Evolutionary conservation across 2,888 invertebrate species (phyloP), one percentile per base, ranked within the genome.

Genomic region (Ichneumon xanthorius): DNA sequence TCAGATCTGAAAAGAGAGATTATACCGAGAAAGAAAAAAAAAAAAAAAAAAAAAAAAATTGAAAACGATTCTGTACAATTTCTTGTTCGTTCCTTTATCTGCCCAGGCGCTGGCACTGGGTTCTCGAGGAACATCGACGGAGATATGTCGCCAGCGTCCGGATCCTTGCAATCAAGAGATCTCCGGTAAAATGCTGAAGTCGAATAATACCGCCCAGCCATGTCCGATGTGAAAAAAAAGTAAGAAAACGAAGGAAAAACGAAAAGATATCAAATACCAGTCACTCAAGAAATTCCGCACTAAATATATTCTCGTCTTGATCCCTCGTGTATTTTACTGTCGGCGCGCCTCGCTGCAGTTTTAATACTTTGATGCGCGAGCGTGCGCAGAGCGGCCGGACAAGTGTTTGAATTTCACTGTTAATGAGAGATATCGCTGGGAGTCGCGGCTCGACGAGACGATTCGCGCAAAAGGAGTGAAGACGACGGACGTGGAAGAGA

Each of bases 41-140:
- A 71, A 50, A 63, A 61, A 70, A 53, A 70, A 30, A 48, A 72
- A 68, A 40, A 75, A 76, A 70, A 30, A 50, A 9, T 40, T 40
- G 7, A 0, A 63, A 61, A 61, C 0, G 61, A 33, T 63, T 30
- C 33, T 1, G 4, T n/a, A 16, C 33, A n/a, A 63, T 1, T 63
- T 63, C 16, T 63, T 16, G 30, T 68, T 73, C 53, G 5, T 4
- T 37, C 33, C 80, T 67, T 50, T 63, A 58, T 79, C 26, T 48
- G n/a, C 53, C 2, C 82, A 88, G 88, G 63, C 82, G 67, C 79
- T 88, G 78, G 87, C 86, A 45, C 82, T 88, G 40, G 88, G 87
- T 67, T 79, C 88, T 19, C 79, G 80, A 40, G 80, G 65, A 26
- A 45, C 45, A 22, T 87, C 87, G 30, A 82, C 87, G 58, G 88